Evolutionary conservation across 2,888 invertebrate genomes (phyloP), one percentile per base, ranked within the genome.

Genomic region (Eulithis testata): DNA sequence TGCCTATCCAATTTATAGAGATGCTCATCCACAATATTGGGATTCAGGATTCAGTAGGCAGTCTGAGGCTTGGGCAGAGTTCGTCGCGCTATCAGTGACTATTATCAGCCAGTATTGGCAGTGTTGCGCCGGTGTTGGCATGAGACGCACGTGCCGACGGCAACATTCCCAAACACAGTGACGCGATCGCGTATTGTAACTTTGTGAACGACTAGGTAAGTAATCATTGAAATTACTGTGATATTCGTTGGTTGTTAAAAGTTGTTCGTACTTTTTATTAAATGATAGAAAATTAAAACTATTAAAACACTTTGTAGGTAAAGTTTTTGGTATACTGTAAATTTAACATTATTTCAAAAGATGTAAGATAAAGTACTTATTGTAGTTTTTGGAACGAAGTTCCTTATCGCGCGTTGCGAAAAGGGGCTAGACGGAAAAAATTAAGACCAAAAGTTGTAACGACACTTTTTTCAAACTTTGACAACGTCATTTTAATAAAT

Each of bases 131-230:
- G 75, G 54, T 76, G 56, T 66, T 74, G 80, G 80, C 72, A 68
- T 71, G 73, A 67, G 68, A 70, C 75, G 77, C 78, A 83, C 88
- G 88, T 78, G 75, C 68, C 67, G 62, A 40, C 37, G 56, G 53
- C 57, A 60, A 63, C 73, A 68, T 61, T 53, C 69, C 70, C 63
- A 64, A 67, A 66, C 66, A 62, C 51, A 45, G 60, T 44, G 56
- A 71, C 67, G 72, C 72, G 75, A 71, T 77, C 80, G 81, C 65
- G 71, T 68, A 12, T 67, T 61, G 55, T 68, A 77, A 78, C 76
- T 80, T 80, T 75, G 70, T 69, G 72, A 61, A 60, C 66, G 63
- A 70, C 53, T 65, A 63, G 75, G 82, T 82, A 77, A 82, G 82
- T 78, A 43, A 43, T 11, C n/a, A 50, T 11, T 36, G 21, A 47